Conservation (phyloP, 1,140 invertebrate species). For the Andrena cerasifolii region DNA sequence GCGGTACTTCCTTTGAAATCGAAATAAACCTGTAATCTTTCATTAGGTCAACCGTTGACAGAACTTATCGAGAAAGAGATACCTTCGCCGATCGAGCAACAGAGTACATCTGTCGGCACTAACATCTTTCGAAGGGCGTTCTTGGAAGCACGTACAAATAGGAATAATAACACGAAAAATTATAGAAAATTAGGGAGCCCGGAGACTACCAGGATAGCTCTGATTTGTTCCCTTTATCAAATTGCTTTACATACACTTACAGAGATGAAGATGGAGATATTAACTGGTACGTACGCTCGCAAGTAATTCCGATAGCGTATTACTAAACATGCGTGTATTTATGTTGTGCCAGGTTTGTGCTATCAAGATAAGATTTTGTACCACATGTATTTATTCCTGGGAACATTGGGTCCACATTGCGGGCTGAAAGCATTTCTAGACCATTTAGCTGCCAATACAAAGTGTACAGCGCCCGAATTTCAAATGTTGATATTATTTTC, state of each 20-base stretch:
- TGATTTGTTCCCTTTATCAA: slow-evolving; percentile 96
- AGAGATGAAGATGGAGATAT: slow-evolving; percentile 96
- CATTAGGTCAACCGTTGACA: slow-evolving; percentile 80
- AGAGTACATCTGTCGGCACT: slow-evolving; percentile 76
- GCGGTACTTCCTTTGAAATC: not conserved
- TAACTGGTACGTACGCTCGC: slow-evolving; percentile 88
- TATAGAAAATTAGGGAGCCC: slow-evolving; percentile 89
- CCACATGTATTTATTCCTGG: slow-evolving; percentile 95
- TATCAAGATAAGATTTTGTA: slow-evolving; percentile 96
- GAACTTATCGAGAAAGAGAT: slow-evolving; percentile 81
- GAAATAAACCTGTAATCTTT: slow-evolving; percentile 2
- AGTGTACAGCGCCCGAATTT: slow-evolving; percentile 91
- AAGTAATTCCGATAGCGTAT: not conserved
- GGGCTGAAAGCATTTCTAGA: slow-evolving; percentile 95
- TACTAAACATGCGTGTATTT: not conserved
- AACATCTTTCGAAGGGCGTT: slow-evolving; percentile 82
- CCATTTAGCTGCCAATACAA: slow-evolving; percentile 90
- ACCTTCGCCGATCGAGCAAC: slow-evolving; percentile 74
- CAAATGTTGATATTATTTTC: slow-evolving; percentile 96
- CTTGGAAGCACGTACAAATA: slow-evolving; percentile 82
- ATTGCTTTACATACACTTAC: slow-evolving; percentile 94
- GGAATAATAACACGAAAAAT: slow-evolving; percentile 84
- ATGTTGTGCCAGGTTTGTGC: slow-evolving; percentile 88
- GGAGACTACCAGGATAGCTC: slow-evolving; percentile 90
- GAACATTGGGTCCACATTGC: slow-evolving; percentile 92